Percentiles rank a stretch among this genome's conserved stretches.
phyloP scores from a whole-genome alignment of 2,797 vertebrate species.

The Coreius guichenoti region DNA sequence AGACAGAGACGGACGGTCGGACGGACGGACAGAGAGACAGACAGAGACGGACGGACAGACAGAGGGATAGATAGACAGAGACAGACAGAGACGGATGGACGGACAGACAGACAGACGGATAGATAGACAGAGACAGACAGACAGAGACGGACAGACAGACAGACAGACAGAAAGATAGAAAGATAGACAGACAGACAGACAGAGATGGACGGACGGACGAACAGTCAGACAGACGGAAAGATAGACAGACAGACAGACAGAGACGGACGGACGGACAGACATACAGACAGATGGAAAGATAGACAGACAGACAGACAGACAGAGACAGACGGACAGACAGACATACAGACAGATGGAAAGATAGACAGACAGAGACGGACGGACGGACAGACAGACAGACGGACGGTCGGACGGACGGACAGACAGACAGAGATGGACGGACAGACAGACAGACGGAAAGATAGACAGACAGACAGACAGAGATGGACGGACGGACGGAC shows the following conservation, averaged over 20 bases:
- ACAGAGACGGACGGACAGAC: not conserved
- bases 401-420: no score
- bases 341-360: no score
- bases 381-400: no score
- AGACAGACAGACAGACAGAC: not conserved
- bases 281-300: fast-evolving
- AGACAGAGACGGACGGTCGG: not conserved
- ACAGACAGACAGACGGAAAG: not conserved
- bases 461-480: not conserved
- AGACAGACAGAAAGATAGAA: fast-evolving
- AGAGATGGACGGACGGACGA: not conserved
- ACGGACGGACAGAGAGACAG: fast-evolving
- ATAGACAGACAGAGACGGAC: no score
- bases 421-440: no score
- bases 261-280: fast-evolving
- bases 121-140: not conserved
- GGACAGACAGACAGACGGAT: fast-evolving
- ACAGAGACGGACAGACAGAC: fast-evolving
- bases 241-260: fast-evolving
- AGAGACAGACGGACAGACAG: not conserved
- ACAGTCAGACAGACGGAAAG: fast-evolving
- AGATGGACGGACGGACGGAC: no score
- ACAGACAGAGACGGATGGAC: fast-evolving
- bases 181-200: not conserved
- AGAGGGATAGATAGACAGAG: not conserved